Percentiles rank a stretch among this genome's conserved stretches.
Evolutionary conservation across 2,797 vertebrate genomes (phyloP).

Genomic region (Sebastolobus alascanus): DNA sequence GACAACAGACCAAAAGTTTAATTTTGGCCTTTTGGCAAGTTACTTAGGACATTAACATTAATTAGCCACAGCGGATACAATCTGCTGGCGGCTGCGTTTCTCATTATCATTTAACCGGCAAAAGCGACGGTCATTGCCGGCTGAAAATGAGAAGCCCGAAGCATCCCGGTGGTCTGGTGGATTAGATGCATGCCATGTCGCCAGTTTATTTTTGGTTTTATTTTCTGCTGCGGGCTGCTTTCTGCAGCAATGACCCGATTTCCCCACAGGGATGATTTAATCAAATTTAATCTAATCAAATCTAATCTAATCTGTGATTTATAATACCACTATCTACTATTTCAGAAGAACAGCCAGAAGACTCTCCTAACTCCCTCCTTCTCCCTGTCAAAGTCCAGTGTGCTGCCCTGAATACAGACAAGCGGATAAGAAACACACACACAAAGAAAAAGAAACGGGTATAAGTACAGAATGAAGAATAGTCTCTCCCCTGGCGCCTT

Average conservation of each 20-base stretch:
- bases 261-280: slow-evolving; percentile 63
- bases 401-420: slow-evolving; percentile 56
- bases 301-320: slow-evolving; percentile 67
- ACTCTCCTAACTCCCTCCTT: slow-evolving; percentile 41
- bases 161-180: slow-evolving; percentile 12
- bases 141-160: slow-evolving; percentile 25
- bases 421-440: slow-evolving; percentile 34
- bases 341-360: slow-evolving; percentile 48
- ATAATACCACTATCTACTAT: slow-evolving; percentile 50
- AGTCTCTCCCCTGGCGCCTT: slow-evolving; percentile 34
- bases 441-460: slow-evolving; percentile 8
- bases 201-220: slow-evolving; percentile 30
- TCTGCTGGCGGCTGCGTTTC: slow-evolving; percentile 22
- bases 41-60: slow-evolving; percentile 10
- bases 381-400: slow-evolving; percentile 53
- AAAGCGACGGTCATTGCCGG: background rate
- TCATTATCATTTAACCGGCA: slow-evolving; percentile 16
- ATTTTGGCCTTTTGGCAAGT: slow-evolving; percentile 16
- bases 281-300: slow-evolving; percentile 68
- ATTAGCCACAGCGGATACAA: slow-evolving; percentile 15
- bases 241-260: slow-evolving; percentile 59
- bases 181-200: slow-evolving; percentile 16
- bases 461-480: slow-evolving; percentile 69
- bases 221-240: slow-evolving; percentile 43
- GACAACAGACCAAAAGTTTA: slow-evolving; percentile 4